phyloP scores from a whole-genome alignment of 2,797 vertebrate species.

The Emydoidea blandingii region DNA sequence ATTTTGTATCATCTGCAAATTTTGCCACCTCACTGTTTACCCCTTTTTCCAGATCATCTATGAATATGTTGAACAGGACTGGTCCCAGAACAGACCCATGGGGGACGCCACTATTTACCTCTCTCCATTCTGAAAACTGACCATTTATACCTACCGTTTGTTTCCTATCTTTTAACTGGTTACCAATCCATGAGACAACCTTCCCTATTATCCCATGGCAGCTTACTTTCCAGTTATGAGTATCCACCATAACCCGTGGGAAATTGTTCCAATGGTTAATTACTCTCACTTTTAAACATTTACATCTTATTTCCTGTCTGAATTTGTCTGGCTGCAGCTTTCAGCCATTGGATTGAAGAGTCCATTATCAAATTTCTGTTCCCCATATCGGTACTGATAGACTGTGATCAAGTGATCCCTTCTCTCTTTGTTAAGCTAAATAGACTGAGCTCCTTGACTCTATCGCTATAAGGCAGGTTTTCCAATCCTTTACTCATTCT shows the following conservation, averaged over 20 bases:
- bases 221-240: too few species aligned
- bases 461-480: not conserved
- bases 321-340: not conserved
- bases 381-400: not conserved
- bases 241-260: not conserved
- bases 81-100: too few species aligned
- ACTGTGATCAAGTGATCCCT: not conserved
- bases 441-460: not conserved
- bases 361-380: not conserved
- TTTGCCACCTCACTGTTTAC: too few species aligned
- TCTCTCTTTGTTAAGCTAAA: not conserved
- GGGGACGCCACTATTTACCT: too few species aligned
- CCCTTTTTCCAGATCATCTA: too few species aligned
- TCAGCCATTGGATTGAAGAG: not conserved
- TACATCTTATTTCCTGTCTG: not conserved
- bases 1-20: too few species aligned
- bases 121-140: too few species aligned
- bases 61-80: too few species aligned
- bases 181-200: too few species aligned
- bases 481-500: not conserved
- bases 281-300: not conserved
- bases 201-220: too few species aligned
- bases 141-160: too few species aligned
- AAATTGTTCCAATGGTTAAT: not conserved
- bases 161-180: too few species aligned